Base-by-base conservation (phyloP, 2,797 vertebrate genomes). In the Botia kubotai region DNA sequence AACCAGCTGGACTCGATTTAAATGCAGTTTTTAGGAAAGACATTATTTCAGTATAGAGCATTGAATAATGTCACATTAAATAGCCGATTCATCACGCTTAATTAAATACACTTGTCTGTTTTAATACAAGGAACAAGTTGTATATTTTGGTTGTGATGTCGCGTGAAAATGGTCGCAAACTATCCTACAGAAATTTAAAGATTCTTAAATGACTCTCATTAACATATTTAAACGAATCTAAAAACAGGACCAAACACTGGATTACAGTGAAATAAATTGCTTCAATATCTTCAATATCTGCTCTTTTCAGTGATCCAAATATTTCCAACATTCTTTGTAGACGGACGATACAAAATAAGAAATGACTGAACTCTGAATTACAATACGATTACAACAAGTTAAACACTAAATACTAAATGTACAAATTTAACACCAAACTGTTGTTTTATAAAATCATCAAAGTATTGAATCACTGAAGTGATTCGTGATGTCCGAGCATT, bases 11-110 rank as follows among this genome's bases (percentile, higher is more conserved):
- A 43, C 58, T 17, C 6, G 60, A 17, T 19, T 21, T 19, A 4
- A 60, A 52, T 36, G 11, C 17, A 43, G 36, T 26, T 26, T 26
- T 26, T 26, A 26, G 23, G 23, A 26, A 26, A 26, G 23, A 26
- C 23, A 26, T 26, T 26, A 26, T 26, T 26, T 1, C 2, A 2
- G 23, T 26, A 26, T 26, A 26, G 1, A 26, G 23, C 87, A 88
- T 90, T 84, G 87, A 92, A 92, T 91, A 86, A 83, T 71, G 82
- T 86, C 87, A 65, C 67, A 72, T 81, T 72, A 81, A 84, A 85
- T 81, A 82, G 33, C 36, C 23, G 53, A 82, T 67, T 77, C 84
- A 85, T 55, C 80, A 86, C 80, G 86, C 92, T 92, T 91, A 91
- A 14, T 43, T 29, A 46, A 70, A 17, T 66, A 2, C 23, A 55